Conservation (phyloP, 1,140 invertebrate species). For the Ericerus pela region DNA sequence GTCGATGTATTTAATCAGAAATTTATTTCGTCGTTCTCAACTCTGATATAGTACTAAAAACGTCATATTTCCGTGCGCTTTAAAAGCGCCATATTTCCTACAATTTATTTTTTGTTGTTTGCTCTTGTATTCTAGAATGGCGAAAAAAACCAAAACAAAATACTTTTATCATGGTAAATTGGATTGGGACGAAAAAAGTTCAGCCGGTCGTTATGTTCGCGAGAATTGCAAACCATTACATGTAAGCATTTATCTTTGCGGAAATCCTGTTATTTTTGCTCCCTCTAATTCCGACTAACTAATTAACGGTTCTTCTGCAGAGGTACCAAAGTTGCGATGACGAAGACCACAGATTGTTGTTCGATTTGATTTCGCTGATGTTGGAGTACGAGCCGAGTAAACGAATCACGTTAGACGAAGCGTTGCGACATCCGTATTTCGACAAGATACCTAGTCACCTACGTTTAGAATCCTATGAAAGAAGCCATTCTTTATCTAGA, state of each 20-base stretch:
- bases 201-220: conserved; percentile 88
- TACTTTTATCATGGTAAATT: conserved; percentile 89
- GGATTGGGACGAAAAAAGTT: conserved; percentile 88
- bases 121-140: conserved; percentile 50
- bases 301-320: conserved; percentile 39
- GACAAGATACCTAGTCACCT: conserved; percentile 60
- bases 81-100: conserved; percentile 1
- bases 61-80: too few relatives aligned
- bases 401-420: conserved; percentile 75
- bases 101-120: conserved; percentile 2
- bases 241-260: conserved; percentile 41
- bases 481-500: conserved; percentile 45
- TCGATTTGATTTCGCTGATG: conserved; percentile 90
- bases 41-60: too few relatives aligned
- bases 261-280: neutral
- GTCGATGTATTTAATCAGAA: neutral
- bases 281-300: neutral
- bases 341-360: conserved; percentile 79
- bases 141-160: conserved; percentile 91
- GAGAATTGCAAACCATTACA: conserved; percentile 93
- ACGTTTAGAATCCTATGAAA: conserved; percentile 41
- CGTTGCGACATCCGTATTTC: conserved; percentile 87
- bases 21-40: neutral
- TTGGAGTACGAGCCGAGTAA: conserved; percentile 88
- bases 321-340: conserved; percentile 79